These are phyloP conservation scores for Psammodynastes pulverulentus DNA, from an alignment of 2,113 vertebrate genomes.

Conservation along the genomic window DNA sequence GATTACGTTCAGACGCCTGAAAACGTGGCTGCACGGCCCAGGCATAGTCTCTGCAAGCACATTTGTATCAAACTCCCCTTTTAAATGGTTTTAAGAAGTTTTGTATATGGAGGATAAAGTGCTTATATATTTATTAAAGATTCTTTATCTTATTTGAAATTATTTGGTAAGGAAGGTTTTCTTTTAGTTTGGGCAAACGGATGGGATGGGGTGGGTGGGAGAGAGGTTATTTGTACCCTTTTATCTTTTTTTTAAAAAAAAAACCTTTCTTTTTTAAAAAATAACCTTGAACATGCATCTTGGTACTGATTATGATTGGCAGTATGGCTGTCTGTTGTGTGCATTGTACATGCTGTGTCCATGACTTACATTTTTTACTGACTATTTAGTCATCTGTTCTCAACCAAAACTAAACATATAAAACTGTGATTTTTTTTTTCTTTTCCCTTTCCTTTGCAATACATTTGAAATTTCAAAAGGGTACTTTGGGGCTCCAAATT, in stretches of 20 bases:
- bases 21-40: constrained; percentile 54
- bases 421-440: constrained; percentile 75
- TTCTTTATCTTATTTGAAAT: constrained; percentile 80
- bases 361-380: constrained; percentile 69
- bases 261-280: constrained; percentile 38
- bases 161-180: constrained; percentile 73
- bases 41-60: constrained; percentile 67
- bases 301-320: constrained; percentile 69
- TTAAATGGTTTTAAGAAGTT: constrained; percentile 75
- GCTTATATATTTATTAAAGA: constrained; percentile 84
- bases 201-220: constrained; percentile 47
- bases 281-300: constrained; percentile 59
- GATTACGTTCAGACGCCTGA: constrained; percentile 24
- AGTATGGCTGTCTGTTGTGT: constrained; percentile 70
- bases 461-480: constrained; percentile 83
- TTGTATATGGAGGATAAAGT: constrained; percentile 81
- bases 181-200: constrained; percentile 49
- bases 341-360: constrained; percentile 70
- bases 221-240: constrained; percentile 43
- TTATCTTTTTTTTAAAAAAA: constrained; percentile 48
- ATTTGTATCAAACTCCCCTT: constrained; percentile 72
- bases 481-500: constrained; percentile 88
- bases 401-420: constrained; percentile 75
- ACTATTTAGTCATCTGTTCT: constrained; percentile 74
- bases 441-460: constrained; percentile 78